phyloP scores from a whole-genome alignment of 2,797 vertebrate species.

The Scleropages formosus region DNA sequence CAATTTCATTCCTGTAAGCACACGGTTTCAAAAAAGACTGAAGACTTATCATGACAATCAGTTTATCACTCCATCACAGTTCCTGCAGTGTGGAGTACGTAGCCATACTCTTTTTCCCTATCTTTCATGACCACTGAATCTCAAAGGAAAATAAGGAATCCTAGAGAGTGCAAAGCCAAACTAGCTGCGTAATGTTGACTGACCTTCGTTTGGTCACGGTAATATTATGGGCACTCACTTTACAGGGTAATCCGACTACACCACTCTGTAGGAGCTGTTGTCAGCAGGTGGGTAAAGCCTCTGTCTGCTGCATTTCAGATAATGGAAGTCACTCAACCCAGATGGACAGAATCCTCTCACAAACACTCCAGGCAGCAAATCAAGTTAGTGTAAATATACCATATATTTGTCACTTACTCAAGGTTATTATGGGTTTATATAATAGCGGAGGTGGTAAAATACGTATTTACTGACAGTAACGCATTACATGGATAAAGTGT shows the following conservation, averaged over 20 bases:
- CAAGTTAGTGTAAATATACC: background rate
- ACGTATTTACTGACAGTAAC: background rate
- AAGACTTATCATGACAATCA: background rate
- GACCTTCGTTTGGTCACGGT: too few species aligned
- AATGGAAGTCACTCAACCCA: conserved; percentile 10
- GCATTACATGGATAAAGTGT: background rate
- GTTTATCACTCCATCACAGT: background rate
- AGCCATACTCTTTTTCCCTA: background rate
- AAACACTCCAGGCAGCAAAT: conserved; percentile 21
- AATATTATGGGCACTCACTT: too few species aligned
- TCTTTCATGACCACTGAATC: too few species aligned
- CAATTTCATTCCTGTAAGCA: background rate
- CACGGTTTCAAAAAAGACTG: too few species aligned
- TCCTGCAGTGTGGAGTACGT: background rate
- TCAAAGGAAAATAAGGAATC: too few species aligned
- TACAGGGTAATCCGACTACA: too few species aligned
- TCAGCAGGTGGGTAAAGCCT: conserved; percentile 11
- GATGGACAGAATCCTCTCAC: conserved; percentile 20
- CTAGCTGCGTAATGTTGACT: too few species aligned
- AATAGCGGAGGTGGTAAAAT: background rate
- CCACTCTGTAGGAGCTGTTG: background rate
- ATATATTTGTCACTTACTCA: conserved; percentile 14
- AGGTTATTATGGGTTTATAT: background rate
- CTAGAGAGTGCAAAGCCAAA: too few species aligned
- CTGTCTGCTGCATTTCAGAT: conserved; percentile 7